Evolutionary conservation across 2,113 vertebrate species (phyloP).

Genomic region (Podiceps cristatus): DNA sequence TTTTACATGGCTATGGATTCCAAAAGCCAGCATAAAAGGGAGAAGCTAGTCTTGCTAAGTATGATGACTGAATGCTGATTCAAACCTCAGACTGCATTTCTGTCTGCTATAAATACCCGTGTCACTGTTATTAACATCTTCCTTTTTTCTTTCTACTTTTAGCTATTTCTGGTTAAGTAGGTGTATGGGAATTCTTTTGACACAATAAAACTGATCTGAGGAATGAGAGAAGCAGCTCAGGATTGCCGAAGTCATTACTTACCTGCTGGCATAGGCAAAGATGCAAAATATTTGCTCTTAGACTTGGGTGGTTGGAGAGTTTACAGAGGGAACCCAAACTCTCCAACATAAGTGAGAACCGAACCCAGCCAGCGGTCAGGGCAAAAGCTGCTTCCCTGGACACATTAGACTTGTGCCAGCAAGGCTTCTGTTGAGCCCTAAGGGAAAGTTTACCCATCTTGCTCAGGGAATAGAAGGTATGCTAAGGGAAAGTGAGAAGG

Average conservation of each 20-base stretch:
- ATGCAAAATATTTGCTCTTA: background rate
- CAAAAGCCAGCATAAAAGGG: background rate
- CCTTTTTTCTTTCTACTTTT: background rate
- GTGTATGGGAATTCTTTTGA: background rate
- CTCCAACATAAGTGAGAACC: rapidly evolving
- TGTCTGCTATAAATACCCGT: constrained; percentile 15
- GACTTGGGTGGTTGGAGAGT: background rate
- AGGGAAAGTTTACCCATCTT: background rate
- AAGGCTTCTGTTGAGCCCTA: background rate
- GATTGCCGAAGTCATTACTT: background rate
- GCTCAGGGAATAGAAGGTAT: background rate
- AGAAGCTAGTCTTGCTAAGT: constrained; percentile 6
- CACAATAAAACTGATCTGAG: background rate
- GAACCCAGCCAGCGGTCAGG: background rate
- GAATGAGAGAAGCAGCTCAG: background rate
- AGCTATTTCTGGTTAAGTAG: constrained; percentile 19
- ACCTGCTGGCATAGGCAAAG: background rate
- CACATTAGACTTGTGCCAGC: background rate
- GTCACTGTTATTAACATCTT: background rate
- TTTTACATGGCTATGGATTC: constrained; percentile 47
- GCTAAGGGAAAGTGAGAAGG: background rate
- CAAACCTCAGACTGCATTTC: background rate
- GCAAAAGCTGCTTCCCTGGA: background rate
- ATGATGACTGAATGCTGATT: constrained; percentile 5
- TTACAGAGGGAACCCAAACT: background rate